Evolutionary conservation across 2,113 vertebrate genomes (phyloP).

Genomic region (Pseudonaja textilis): DNA sequence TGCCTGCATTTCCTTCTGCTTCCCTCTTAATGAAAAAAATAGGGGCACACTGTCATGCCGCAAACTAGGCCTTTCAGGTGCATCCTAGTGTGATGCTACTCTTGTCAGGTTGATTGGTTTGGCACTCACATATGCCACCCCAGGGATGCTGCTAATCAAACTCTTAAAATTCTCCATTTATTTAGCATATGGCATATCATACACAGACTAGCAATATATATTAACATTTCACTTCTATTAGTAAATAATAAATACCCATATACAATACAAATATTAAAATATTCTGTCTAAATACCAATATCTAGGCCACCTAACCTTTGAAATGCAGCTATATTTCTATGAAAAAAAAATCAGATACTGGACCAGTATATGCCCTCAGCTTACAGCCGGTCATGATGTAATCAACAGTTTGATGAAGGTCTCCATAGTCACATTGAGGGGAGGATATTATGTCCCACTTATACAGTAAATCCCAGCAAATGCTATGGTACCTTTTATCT

Average conservation of each 20-base stretch:
- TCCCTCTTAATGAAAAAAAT: background rate
- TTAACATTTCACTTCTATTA: background rate
- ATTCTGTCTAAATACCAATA: background rate
- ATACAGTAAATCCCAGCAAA: background rate
- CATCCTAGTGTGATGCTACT: background rate
- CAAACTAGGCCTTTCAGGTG: background rate
- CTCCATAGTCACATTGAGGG: background rate
- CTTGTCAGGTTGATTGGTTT: background rate
- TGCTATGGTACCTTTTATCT: background rate
- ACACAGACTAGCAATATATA: background rate
- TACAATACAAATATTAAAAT: background rate
- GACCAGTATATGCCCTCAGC: background rate
- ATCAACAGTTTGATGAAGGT: background rate
- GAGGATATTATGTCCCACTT: background rate
- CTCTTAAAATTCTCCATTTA: background rate
- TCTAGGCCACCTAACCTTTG: background rate
- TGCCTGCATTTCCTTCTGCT: background rate
- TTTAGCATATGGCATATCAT: background rate
- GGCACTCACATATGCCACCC: background rate
- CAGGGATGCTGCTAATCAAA: background rate
- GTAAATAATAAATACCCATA: background rate
- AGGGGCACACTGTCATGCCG: background rate
- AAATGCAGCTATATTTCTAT: background rate
- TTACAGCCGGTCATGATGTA: background rate
- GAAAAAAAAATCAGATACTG: background rate